These are phyloP conservation scores for Eclectus roratus DNA, from an alignment of 2,113 vertebrate genomes.

Conservation along the genomic window DNA sequence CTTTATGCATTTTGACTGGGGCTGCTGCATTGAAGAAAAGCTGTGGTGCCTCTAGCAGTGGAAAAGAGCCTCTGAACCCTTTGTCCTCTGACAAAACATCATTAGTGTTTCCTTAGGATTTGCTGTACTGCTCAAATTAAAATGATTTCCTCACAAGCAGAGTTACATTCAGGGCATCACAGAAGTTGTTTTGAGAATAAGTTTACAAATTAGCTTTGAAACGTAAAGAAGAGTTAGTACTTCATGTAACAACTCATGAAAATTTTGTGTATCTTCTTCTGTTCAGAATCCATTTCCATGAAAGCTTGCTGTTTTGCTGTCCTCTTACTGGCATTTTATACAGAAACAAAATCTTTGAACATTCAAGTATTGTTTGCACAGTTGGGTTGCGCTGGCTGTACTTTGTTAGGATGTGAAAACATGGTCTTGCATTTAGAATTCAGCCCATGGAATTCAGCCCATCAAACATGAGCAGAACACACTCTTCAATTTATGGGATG, in stretches of 20 bases:
- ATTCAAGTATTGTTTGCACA: background rate
- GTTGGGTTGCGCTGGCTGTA: background rate
- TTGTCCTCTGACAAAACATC: background rate
- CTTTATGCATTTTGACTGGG: background rate
- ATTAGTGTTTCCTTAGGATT: background rate
- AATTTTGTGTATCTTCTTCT: background rate
- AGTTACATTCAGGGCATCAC: background rate
- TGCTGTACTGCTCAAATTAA: background rate
- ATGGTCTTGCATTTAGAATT: background rate
- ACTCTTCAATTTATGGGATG: background rate
- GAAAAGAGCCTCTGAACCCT: background rate
- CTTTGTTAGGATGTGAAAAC: background rate
- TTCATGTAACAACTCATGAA: background rate
- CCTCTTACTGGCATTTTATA: background rate
- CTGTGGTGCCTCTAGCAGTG: background rate
- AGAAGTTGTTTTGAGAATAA: background rate
- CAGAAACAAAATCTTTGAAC: background rate
- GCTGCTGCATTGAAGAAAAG: background rate
- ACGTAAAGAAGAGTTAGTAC: background rate
- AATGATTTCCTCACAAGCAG: background rate
- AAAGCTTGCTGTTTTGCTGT: background rate
- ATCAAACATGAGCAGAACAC: background rate
- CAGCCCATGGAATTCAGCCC: background rate
- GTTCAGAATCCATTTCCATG: background rate
- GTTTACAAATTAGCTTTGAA: background rate